phyloP scores from a whole-genome alignment of 2,888 invertebrate species.

The Melolontha melolontha region DNA sequence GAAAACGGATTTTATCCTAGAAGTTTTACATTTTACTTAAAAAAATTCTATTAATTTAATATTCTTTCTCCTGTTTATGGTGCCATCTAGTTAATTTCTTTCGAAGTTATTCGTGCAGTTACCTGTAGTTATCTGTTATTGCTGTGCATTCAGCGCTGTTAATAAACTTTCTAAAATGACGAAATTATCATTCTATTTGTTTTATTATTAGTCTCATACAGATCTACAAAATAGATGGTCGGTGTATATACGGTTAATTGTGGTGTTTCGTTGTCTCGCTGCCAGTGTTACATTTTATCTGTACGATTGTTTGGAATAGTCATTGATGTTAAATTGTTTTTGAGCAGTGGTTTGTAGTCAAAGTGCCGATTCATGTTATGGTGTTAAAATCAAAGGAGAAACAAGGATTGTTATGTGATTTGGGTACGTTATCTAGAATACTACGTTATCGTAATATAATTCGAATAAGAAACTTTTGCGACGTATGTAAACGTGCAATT shows the following conservation, averaged over 20 bases:
- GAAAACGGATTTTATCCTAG: too few species aligned
- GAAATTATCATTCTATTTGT: conserved; percentile 41
- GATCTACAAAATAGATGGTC: conserved; percentile 37
- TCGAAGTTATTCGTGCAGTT: background rate
- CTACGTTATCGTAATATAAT: background rate
- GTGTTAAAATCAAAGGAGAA: conserved; percentile 40
- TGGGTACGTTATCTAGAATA: conserved; percentile 43
- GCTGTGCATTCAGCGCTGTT: conserved; percentile 15
- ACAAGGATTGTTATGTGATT: conserved; percentile 45
- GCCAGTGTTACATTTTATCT: conserved; percentile 32
- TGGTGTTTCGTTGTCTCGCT: conserved; percentile 31
- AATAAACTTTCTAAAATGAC: conserved; percentile 44
- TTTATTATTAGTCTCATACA: conserved; percentile 42
- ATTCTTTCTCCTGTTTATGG: background rate
- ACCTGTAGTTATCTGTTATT: background rate
- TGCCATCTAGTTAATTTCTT: background rate
- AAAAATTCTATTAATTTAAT: too few species aligned
- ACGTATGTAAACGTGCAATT: conserved; percentile 3
- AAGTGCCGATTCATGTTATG: conserved; percentile 43
- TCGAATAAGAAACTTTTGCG: conserved; percentile 4
- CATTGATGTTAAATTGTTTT: conserved; percentile 22
- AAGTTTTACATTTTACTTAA: too few species aligned
- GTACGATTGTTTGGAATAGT: conserved; percentile 17
- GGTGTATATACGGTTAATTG: conserved; percentile 27
- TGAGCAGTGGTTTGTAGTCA: conserved; percentile 30